Evolutionary conservation across 1,140 invertebrate species (phyloP).

Genomic region (Galleria mellonella): DNA sequence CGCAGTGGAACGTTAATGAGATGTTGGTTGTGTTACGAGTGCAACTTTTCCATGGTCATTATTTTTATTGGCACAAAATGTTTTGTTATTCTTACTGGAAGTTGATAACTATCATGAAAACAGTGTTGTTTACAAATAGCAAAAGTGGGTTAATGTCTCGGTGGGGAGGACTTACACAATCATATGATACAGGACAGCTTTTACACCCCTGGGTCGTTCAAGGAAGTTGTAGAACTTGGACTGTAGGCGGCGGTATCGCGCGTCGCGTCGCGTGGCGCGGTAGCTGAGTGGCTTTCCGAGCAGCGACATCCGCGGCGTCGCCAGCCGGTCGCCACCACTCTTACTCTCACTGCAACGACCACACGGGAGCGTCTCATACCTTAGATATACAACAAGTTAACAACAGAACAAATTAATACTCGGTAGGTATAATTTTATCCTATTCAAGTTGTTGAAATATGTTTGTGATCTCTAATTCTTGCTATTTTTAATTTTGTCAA

Average conservation of each 20-base stretch:
- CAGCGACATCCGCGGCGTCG: constrained; percentile 89
- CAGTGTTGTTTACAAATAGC: constrained; percentile 1
- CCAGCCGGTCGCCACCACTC: constrained; percentile 77
- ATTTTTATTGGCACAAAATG: background rate
- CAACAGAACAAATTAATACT: too few species aligned
- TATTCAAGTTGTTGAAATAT: too few species aligned
- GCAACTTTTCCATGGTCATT: too few species aligned
- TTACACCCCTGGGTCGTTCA: constrained; percentile 90
- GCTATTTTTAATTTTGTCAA: too few species aligned
- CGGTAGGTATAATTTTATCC: too few species aligned
- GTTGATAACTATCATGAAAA: background rate
- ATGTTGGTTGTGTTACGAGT: too few species aligned
- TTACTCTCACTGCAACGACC: constrained; percentile 66
- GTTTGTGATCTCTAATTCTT: too few species aligned
- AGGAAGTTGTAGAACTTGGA: constrained; percentile 95
- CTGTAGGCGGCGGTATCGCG: constrained; percentile 90
- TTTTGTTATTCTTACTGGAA: background rate
- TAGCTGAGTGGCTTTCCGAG: constrained; percentile 93
- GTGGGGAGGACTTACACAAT: constrained; percentile 87
- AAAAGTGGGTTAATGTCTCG: constrained; percentile 3
- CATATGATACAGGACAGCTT: constrained; percentile 92
- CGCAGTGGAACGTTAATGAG: too few species aligned
- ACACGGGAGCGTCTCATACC: constrained; percentile 1
- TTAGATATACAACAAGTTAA: too few species aligned
- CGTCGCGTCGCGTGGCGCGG: constrained; percentile 89